Evolutionary conservation across 2,888 invertebrate species (phyloP).

Genomic region (Mythimna ferrago): DNA sequence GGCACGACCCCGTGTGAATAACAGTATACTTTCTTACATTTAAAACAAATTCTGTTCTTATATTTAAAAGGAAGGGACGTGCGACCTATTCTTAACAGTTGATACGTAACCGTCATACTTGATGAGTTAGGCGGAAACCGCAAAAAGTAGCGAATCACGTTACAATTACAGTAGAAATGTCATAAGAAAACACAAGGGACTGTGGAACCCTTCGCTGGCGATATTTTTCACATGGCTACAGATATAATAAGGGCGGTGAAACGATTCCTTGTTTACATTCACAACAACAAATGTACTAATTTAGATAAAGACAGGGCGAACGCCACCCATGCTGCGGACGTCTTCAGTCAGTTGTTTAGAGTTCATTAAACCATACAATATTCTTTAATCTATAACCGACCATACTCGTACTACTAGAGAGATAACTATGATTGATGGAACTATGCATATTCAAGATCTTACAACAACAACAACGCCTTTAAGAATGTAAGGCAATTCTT

Average conservation of each 20-base stretch:
- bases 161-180: slow-evolving; percentile 80
- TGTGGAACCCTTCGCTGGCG: slow-evolving; percentile 52
- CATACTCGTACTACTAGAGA: slow-evolving; percentile 37
- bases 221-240: slow-evolving; percentile 60
- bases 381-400: too few relatives aligned
- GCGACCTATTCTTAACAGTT: slow-evolving; percentile 79
- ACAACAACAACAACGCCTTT: slow-evolving; percentile 7
- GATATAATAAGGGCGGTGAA: slow-evolving; percentile 62
- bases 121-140: slow-evolving; percentile 88
- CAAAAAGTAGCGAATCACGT: slow-evolving; percentile 87
- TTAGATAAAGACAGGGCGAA: slow-evolving; percentile 69
- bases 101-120: slow-evolving; percentile 89
- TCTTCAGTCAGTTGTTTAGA: slow-evolving; percentile 42
- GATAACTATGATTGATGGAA: slow-evolving; percentile 59
- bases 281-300: slow-evolving; percentile 52
- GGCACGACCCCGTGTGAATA: slow-evolving; percentile 79
- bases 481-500: background rate
- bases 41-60: slow-evolving; percentile 60
- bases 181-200: slow-evolving; percentile 70
- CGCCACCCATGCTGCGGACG: slow-evolving; percentile 48
- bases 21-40: slow-evolving; percentile 67
- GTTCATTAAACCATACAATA: slow-evolving; percentile 60
- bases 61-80: slow-evolving; percentile 74
- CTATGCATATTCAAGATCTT: slow-evolving; percentile 32
- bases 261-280: slow-evolving; percentile 54